These are phyloP conservation scores for Argopecten irradians DNA, from an alignment of 1,140 invertebrate species.

Conservation along the genomic window DNA sequence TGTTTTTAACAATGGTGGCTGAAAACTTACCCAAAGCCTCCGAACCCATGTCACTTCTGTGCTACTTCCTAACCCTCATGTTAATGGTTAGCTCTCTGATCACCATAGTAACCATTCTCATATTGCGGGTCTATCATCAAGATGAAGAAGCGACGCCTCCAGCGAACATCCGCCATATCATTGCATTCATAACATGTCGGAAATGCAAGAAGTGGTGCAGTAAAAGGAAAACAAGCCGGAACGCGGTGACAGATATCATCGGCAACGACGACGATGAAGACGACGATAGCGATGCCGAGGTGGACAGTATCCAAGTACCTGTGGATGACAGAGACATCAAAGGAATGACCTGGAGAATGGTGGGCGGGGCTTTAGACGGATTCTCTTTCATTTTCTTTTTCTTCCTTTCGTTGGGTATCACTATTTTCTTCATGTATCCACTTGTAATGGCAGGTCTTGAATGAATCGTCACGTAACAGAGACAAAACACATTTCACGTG, in stretches of 20 bases:
- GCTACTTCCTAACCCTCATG: conserved; percentile 55
- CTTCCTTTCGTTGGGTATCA: conserved; percentile 33
- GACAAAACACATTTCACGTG: background rate
- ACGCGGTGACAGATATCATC: background rate
- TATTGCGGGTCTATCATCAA: conserved; percentile 46
- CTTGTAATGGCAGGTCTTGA: conserved; percentile 26
- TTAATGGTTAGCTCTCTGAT: conserved; percentile 46
- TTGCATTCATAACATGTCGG: conserved; percentile 41
- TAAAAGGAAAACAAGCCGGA: conserved; percentile 20
- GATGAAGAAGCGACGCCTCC: conserved; percentile 40
- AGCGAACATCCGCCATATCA: conserved; percentile 32
- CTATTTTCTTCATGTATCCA: conserved; percentile 48
- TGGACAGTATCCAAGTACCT: background rate
- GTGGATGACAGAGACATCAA: conserved; percentile 39
- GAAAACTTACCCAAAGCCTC: conserved; percentile 81
- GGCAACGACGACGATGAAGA: conserved; percentile 25
- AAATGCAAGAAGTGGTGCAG: conserved; percentile 45
- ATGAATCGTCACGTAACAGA: background rate
- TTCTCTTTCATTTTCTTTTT: conserved; percentile 46
- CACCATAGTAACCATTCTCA: conserved; percentile 46
- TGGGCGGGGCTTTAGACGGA: conserved; percentile 40
- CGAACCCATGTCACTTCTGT: conserved; percentile 77
- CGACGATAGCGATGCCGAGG: conserved; percentile 29
- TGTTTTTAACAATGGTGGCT: conserved; percentile 80
- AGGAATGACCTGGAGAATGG: conserved; percentile 41